phyloP scores from a whole-genome alignment of 2,113 vertebrate genomes.

The Xenus cinereus region DNA sequence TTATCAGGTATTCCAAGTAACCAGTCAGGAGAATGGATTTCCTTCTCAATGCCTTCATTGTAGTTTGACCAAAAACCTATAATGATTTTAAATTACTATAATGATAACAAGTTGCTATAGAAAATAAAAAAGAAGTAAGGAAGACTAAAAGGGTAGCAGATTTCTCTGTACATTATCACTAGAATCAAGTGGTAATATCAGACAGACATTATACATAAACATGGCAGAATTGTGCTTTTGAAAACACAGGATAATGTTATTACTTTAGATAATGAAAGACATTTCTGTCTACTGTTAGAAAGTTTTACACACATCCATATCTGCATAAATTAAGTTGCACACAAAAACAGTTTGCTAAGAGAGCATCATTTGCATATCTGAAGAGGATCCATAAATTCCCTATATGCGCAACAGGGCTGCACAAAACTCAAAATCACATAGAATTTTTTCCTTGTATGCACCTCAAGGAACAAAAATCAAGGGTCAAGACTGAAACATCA shows the following conservation, averaged over 20 bases:
- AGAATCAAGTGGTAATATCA: background rate
- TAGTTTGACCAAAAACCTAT: slow-evolving; percentile 87
- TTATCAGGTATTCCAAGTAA: slow-evolving; percentile 91
- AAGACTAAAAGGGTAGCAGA: background rate
- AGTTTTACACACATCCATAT: background rate
- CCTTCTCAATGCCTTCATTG: slow-evolving; percentile 82
- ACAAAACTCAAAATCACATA: background rate
- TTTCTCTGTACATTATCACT: background rate
- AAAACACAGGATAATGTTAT: background rate
- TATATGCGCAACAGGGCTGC: accelerated
- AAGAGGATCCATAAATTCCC: background rate
- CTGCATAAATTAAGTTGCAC: background rate
- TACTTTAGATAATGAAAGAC: background rate
- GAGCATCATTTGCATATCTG: background rate
- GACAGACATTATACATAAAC: background rate
- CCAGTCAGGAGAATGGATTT: slow-evolving; percentile 92
- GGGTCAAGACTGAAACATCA: background rate
- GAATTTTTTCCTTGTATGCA: background rate
- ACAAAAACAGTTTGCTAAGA: background rate
- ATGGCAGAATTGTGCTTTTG: background rate
- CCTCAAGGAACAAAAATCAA: background rate
- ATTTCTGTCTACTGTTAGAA: background rate
- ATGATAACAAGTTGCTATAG: background rate
- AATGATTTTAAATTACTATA: background rate
- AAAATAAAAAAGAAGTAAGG: background rate